Evolutionary conservation across 2,113 vertebrate species (phyloP).

Genomic region (Tor tambroides): DNA sequence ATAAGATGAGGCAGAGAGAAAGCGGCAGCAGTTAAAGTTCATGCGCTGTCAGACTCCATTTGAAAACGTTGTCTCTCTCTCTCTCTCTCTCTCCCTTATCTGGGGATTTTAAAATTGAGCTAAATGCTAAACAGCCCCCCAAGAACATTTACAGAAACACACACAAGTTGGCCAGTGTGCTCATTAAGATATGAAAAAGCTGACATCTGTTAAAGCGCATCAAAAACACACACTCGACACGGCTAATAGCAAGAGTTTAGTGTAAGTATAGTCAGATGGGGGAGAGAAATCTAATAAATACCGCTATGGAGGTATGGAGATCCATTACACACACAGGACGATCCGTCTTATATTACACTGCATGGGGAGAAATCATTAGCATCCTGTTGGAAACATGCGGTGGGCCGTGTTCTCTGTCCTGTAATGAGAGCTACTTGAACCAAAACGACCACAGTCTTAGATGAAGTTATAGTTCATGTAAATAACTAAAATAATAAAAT

Average conservation of each 20-base stretch:
- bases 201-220: neutral
- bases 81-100: neutral
- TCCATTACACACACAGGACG: slow-evolving; percentile 33
- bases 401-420: slow-evolving; percentile 23
- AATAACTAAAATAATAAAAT: neutral
- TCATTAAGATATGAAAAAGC: slow-evolving; percentile 18
- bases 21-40: slow-evolving; percentile 29
- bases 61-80: slow-evolving; percentile 1
- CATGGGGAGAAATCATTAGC: slow-evolving; percentile 44
- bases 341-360: slow-evolving; percentile 26
- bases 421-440: slow-evolving; percentile 4
- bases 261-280: neutral
- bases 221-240: neutral
- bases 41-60: slow-evolving; percentile 35
- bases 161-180: neutral
- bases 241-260: neutral
- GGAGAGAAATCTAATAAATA: slow-evolving; percentile 27
- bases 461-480: neutral
- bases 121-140: slow-evolving; percentile 18
- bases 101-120: slow-evolving; percentile 24
- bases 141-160: slow-evolving; percentile 27
- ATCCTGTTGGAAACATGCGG: slow-evolving; percentile 34
- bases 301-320: slow-evolving; percentile 9
- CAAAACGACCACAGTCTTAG: neutral
- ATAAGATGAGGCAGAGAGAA: slow-evolving; percentile 22